Evolutionary conservation across 2,113 vertebrate genomes (phyloP).

Genomic region (Daphoenositta chrysoptera): DNA sequence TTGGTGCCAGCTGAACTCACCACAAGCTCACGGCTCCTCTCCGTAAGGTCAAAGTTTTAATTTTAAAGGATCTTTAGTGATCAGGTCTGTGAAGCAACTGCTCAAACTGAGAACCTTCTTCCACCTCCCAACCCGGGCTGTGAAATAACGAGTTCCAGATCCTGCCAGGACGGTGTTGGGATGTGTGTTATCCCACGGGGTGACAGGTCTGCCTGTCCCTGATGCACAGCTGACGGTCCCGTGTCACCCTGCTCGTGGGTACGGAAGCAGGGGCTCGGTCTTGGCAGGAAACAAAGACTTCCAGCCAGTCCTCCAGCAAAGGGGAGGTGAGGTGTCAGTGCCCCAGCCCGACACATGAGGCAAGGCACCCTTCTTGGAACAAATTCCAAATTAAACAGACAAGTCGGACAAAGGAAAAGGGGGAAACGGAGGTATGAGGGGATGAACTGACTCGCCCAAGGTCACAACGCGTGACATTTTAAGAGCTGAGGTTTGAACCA

Average conservation of each 20-base stretch:
- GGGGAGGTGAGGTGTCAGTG: neutral
- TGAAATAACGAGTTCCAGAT: neutral
- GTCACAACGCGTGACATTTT: neutral
- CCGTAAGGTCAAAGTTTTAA: neutral
- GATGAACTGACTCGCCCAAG: neutral
- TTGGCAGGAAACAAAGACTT: neutral
- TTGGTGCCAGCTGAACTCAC: neutral
- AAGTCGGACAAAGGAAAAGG: neutral
- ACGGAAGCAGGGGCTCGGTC: neutral
- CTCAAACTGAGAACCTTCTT: neutral
- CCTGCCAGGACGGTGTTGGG: neutral
- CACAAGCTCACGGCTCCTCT: rapidly evolving
- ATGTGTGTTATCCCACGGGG: rapidly evolving
- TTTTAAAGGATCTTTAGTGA: neutral
- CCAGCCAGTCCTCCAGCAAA: neutral
- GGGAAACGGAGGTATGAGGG: neutral
- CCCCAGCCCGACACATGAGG: neutral
- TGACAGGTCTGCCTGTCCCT: neutral
- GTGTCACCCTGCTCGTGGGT: neutral
- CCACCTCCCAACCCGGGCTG: neutral
- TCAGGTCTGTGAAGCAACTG: neutral
- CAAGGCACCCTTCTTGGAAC: neutral
- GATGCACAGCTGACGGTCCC: neutral
- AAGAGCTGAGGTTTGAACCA: constrained; percentile 18
- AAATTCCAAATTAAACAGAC: neutral